A percentile compares a stretch with the other conserved stretches of the same genome.
phyloP scores from a whole-genome alignment of 2,113 vertebrate species.

The Choloepus hoffmanni region DNA sequence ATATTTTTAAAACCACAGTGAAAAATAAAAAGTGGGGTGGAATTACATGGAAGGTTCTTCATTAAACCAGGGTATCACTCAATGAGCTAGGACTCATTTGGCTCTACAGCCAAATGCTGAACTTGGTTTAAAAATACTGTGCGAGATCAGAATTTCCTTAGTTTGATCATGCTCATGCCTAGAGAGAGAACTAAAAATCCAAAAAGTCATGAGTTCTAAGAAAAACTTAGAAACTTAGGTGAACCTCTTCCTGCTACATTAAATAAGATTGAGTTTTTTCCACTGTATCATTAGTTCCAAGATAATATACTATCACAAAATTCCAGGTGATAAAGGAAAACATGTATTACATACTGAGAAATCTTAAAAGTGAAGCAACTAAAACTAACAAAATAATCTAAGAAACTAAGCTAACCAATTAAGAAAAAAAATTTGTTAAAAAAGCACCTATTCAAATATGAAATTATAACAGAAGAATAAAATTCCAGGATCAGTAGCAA shows the following conservation, averaged over 20 bases:
- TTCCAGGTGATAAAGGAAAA: background rate
- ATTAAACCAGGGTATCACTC: conserved; percentile 46
- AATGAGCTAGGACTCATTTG: conserved; percentile 21
- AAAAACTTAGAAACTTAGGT: conserved; percentile 35
- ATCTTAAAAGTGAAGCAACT: conserved; percentile 40
- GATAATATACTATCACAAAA: conserved; percentile 49
- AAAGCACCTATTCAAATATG: conserved; percentile 9
- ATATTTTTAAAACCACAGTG: conserved; percentile 44
- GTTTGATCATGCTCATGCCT: conserved; percentile 33
- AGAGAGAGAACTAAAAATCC: conserved; percentile 43
- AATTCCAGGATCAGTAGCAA: conserved; percentile 24
- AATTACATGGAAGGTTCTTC: conserved; percentile 24
- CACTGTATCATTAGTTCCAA: conserved; percentile 27
- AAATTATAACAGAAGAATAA: conserved; percentile 47
- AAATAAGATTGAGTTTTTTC: background rate
- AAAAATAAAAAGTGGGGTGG: conserved; percentile 4
- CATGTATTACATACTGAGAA: conserved; percentile 6
- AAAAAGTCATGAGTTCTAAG: conserved; percentile 27
- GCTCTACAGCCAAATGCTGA: conserved; percentile 55
- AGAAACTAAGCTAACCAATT: background rate
- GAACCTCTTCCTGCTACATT: conserved; percentile 30
- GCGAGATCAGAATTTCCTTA: conserved; percentile 15
- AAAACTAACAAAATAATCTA: conserved; percentile 54
- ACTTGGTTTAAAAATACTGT: conserved; percentile 41
- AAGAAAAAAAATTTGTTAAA: background rate